A percentile compares a stretch with the other conserved stretches of the same genome.
These are phyloP conservation scores for Stenodera caucasica DNA, from an alignment of 2,888 invertebrate genomes.

Conservation along the genomic window DNA sequence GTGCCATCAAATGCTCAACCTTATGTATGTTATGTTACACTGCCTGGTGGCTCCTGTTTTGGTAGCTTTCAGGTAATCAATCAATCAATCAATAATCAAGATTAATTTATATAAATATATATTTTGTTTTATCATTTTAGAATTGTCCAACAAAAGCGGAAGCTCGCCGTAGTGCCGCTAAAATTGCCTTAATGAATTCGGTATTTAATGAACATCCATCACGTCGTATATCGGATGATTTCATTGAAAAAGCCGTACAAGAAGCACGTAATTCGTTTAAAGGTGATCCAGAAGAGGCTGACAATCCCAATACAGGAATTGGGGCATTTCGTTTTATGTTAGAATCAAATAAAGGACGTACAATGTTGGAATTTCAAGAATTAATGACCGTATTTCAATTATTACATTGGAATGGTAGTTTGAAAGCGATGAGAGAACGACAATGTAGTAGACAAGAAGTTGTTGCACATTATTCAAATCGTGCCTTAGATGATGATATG, in stretches of 20 bases:
- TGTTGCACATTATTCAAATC: constrained; percentile 90
- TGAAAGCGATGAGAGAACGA: constrained; percentile 92
- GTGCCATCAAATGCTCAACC: constrained; percentile 89
- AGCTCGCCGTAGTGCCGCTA: constrained; percentile 90
- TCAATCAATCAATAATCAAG: background rate
- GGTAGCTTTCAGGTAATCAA: constrained; percentile 84
- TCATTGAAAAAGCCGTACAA: constrained; percentile 89
- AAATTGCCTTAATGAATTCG: constrained; percentile 95
- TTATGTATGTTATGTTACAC: constrained; percentile 91
- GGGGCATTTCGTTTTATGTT: constrained; percentile 77
- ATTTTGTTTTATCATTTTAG: constrained; percentile 56
- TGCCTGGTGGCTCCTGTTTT: constrained; percentile 94
- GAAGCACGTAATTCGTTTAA: constrained; percentile 90
- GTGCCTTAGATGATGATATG: constrained; percentile 93
- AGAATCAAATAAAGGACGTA: constrained; percentile 83
- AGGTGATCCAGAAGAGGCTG: constrained; percentile 62
- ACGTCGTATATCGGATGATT: constrained; percentile 87
- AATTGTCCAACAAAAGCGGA: constrained; percentile 95
- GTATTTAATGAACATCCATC: constrained; percentile 96
- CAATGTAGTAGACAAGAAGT: constrained; percentile 93
- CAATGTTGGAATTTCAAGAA: constrained; percentile 96
- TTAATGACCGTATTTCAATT: constrained; percentile 97
- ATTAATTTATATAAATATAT: constrained; percentile 4
- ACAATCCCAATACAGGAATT: constrained; percentile 71
- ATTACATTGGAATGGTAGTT: constrained; percentile 95